Conservation (phyloP, 2,113 vertebrate genomes). For the Eulemur rufifrons region DNA sequence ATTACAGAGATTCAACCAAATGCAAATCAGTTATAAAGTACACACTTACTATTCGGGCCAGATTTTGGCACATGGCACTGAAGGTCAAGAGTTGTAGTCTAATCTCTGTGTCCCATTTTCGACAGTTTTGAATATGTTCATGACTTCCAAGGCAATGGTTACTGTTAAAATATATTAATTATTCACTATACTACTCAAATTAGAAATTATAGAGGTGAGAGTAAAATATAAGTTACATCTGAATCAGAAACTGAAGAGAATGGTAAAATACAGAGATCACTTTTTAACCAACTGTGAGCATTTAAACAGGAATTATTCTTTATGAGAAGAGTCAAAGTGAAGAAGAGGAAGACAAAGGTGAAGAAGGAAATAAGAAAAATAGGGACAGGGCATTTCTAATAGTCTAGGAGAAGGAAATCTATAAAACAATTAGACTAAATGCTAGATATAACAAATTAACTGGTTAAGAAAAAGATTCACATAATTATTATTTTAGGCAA, state of each 20-base stretch:
- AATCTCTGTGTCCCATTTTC: conserved; percentile 98
- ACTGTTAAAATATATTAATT: conserved; percentile 84
- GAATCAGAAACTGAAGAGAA: conserved; percentile 45
- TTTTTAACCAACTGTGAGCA: conserved; percentile 44
- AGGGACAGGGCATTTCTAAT: background rate
- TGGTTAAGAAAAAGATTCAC: conserved; percentile 1
- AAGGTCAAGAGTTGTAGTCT: conserved; percentile 92
- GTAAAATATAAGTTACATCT: conserved; percentile 41
- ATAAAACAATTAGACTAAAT: conserved; percentile 15
- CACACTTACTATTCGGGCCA: conserved; percentile 93
- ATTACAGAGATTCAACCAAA: conserved; percentile 48
- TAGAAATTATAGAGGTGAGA: conserved; percentile 50
- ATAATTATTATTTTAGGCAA: conserved; percentile 1
- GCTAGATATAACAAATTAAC: background rate
- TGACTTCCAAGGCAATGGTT: conserved; percentile 97
- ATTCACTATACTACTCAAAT: conserved; percentile 55
- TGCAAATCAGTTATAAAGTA: conserved; percentile 29
- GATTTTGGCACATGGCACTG: conserved; percentile 88
- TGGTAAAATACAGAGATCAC: conserved; percentile 2
- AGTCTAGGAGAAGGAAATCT: background rate
- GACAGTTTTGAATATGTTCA: conserved; percentile 98
- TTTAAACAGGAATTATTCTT: conserved; percentile 38
- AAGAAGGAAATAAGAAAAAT: background rate
- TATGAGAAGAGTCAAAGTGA: background rate
- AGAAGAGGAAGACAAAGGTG: background rate